phyloP scores from a whole-genome alignment of 2,797 vertebrate genomes.

The Borostomias antarcticus region DNA sequence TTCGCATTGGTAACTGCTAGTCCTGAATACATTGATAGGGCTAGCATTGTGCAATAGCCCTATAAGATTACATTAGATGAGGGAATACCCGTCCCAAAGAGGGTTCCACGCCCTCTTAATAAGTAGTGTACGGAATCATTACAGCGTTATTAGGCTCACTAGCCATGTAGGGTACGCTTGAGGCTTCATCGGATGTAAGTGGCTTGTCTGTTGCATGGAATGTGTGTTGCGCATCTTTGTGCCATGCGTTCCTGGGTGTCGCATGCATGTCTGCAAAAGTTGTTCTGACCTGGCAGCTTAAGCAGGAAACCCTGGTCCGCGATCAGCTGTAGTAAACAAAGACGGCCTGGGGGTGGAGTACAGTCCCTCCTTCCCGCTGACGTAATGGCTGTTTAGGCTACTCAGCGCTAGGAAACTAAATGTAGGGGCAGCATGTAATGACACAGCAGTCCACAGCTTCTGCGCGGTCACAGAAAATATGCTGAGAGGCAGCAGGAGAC shows the following conservation, averaged over 20 bases:
- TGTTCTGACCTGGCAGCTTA: neutral
- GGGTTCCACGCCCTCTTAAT: too few species aligned
- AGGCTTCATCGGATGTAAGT: too few species aligned
- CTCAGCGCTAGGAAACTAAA: neutral
- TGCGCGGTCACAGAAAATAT: neutral
- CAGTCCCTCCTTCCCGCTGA: neutral
- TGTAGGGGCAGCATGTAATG: neutral
- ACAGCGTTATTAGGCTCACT: too few species aligned
- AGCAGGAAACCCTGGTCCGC: conserved; percentile 3
- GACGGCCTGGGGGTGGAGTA: too few species aligned
- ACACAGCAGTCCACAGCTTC: neutral
- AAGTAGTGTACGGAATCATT: too few species aligned
- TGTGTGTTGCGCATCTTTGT: too few species aligned
- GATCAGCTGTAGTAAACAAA: conserved; percentile 16
- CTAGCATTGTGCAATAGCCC: neutral
- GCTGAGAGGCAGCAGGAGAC: neutral
- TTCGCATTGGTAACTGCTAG: neutral
- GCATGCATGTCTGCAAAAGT: neutral
- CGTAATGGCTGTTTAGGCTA: neutral
- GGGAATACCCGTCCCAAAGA: neutral
- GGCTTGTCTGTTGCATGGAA: too few species aligned
- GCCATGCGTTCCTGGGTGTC: neutral
- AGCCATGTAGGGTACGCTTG: too few species aligned
- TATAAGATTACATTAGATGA: neutral
- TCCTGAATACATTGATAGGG: neutral